A percentile compares a stretch with the other conserved stretches of the same genome.
phyloP scores from a whole-genome alignment of 2,113 vertebrate species.

The Heterotis niloticus region DNA sequence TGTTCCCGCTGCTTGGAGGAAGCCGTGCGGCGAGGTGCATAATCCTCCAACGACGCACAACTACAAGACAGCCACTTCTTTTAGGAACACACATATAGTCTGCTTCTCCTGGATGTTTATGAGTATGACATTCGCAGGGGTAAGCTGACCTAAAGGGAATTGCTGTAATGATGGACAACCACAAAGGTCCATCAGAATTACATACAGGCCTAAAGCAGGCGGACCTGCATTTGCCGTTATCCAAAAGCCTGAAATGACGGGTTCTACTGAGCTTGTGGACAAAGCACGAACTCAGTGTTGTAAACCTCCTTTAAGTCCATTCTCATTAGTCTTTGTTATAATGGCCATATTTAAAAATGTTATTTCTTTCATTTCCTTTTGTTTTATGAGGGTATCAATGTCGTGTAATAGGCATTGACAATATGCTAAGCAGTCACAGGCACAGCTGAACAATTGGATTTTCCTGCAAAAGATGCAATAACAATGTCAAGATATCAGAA shows the following conservation, averaged over 20 bases:
- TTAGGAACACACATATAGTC: no score
- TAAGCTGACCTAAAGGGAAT: neutral
- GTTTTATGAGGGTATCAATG: no score
- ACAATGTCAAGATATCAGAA: no score
- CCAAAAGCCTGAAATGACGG: neutral
- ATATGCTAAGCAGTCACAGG: no score
- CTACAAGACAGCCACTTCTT: neutral
- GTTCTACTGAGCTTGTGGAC: neutral
- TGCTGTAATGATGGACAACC: neutral
- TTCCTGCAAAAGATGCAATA: no score
- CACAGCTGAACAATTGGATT: no score
- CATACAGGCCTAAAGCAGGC: neutral
- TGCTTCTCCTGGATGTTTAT: neutral
- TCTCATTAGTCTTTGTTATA: no score
- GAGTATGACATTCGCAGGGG: neutral
- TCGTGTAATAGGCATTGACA: no score
- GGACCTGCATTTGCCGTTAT: neutral
- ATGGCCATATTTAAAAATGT: no score
- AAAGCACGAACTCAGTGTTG: no score
- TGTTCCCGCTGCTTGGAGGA: slow-evolving; percentile 58
- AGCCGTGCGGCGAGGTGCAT: slow-evolving; percentile 65
- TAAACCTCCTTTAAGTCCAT: neutral
- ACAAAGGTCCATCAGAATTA: neutral
- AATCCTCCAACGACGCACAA: slow-evolving; percentile 45
- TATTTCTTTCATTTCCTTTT: no score